phyloP scores from a whole-genome alignment of 2,113 vertebrate genomes.

The Bettongia penicillata region DNA sequence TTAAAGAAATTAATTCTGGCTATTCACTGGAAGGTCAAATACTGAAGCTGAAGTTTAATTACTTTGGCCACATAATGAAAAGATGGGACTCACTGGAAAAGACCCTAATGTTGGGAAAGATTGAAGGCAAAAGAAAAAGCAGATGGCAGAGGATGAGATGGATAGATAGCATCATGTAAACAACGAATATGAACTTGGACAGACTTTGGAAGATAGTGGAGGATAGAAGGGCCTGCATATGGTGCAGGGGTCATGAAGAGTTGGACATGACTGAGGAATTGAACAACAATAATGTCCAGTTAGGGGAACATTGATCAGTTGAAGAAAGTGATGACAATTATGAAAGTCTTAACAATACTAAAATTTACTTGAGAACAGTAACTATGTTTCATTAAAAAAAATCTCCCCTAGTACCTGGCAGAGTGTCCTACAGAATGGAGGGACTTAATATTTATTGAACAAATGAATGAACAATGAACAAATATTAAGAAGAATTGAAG shows the following conservation, averaged over 20 bases:
- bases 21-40: not conserved
- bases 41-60: not conserved
- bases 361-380: not conserved
- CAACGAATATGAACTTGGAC: not conserved
- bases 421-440: not conserved
- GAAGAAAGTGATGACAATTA: not conserved
- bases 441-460: not conserved
- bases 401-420: not conserved
- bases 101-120: not conserved
- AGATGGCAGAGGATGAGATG: not conserved
- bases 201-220: not conserved
- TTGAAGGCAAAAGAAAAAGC: not conserved
- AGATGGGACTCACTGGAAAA: not conserved
- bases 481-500: not conserved
- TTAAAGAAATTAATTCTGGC: not conserved
- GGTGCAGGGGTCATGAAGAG: not conserved
- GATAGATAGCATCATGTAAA: not conserved
- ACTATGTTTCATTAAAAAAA: not conserved
- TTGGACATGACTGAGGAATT: not conserved
- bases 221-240: not conserved
- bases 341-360: not conserved
- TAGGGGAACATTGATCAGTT: not conserved
- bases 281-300: not conserved
- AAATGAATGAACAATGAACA: not conserved
- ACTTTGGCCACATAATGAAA: not conserved